Evolutionary conservation across 2,797 vertebrate genomes (phyloP).

Genomic region (Leptoclinus maculatus): DNA sequence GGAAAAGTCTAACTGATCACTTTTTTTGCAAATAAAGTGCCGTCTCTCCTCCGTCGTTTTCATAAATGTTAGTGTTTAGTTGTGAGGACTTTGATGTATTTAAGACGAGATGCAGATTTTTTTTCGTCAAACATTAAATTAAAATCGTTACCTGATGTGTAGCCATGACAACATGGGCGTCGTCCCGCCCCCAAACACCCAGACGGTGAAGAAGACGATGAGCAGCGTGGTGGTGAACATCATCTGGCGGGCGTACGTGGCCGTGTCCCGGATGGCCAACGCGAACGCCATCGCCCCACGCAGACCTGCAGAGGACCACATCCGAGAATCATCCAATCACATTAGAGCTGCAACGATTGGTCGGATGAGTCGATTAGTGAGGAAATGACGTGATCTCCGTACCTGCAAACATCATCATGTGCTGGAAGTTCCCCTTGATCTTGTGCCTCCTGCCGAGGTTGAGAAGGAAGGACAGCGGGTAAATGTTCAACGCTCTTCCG

Average conservation of each 20-base stretch:
- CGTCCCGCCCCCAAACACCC: conserved; percentile 97
- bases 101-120: too few species aligned
- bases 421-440: conserved; percentile 96
- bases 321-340: background rate
- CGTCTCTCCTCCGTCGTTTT: too few species aligned
- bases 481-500: conserved; percentile 95
- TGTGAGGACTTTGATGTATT: too few species aligned
- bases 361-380: background rate
- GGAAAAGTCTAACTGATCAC: too few species aligned
- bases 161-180: conserved; percentile 97
- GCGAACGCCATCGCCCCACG: conserved; percentile 98
- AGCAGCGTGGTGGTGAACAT: conserved; percentile 99
- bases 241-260: conserved; percentile 95
- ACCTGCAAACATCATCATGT: conserved; percentile 99
- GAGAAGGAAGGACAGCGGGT: conserved; percentile 95
- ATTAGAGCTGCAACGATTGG: background rate
- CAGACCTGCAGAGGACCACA: conserved; percentile 83
- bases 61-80: too few species aligned
- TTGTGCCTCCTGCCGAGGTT: conserved; percentile 96
- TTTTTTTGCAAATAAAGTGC: too few species aligned
- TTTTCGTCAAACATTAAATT: too few species aligned
- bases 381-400: background rate
- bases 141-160: conserved; percentile 88
- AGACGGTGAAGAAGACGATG: conserved; percentile 98
- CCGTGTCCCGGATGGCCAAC: conserved; percentile 95